These are phyloP conservation scores for Parapristionchus giblindavisi DNA, from an alignment of 2,888 invertebrate species.

Conservation along the genomic window DNA sequence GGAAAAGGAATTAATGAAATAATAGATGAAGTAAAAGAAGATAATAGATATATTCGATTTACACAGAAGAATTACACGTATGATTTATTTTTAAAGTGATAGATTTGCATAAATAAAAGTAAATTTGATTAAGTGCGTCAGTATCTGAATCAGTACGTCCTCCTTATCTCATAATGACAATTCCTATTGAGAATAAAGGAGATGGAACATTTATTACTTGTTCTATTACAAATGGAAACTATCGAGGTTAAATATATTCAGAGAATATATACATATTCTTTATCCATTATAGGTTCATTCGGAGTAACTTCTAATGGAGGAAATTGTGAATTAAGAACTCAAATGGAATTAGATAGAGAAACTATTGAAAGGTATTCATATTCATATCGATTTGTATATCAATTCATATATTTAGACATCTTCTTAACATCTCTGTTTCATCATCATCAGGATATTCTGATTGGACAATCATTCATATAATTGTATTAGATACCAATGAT, in stretches of 20 bases:
- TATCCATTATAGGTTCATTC: slow-evolving; percentile 59
- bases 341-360: slow-evolving; percentile 66
- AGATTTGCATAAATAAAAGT: not conserved
- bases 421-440: slow-evolving; percentile 67
- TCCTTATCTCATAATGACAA: slow-evolving; percentile 62
- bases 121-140: slow-evolving; percentile 57
- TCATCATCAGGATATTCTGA: slow-evolving; percentile 66
- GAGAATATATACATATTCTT: not conserved
- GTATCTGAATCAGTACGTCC: slow-evolving; percentile 65
- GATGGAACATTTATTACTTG: slow-evolving; percentile 66
- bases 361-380: slow-evolving; percentile 55
- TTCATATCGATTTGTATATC: not conserved
- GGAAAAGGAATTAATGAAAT: not conserved
- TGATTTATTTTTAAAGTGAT: slow-evolving; percentile 24
- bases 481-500: slow-evolving; percentile 84
- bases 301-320: slow-evolving; percentile 62
- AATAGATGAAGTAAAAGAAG: slow-evolving; percentile 10
- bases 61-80: slow-evolving; percentile 64
- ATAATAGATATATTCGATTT: slow-evolving; percentile 56
- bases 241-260: slow-evolving; percentile 46
- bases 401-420: slow-evolving; percentile 50
- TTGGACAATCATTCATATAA: slow-evolving; percentile 62
- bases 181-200: slow-evolving; percentile 66
- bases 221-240: slow-evolving; percentile 66
- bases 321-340: slow-evolving; percentile 67